These are phyloP conservation scores for Brienomyrus longianalis DNA, from an alignment of 2,113 vertebrate species.

Conservation along the genomic window DNA sequence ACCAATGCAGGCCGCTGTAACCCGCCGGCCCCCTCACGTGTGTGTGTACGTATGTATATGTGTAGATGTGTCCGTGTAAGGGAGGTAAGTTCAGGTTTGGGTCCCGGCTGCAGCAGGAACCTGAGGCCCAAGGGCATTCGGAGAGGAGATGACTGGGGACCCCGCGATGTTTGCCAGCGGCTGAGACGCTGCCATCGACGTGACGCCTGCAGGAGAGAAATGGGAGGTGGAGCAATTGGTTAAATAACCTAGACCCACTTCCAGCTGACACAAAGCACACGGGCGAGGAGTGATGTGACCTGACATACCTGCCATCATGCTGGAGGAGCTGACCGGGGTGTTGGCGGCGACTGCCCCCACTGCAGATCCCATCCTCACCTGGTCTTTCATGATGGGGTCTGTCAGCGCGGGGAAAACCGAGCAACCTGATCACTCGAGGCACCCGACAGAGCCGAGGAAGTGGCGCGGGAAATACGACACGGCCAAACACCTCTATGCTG, in stretches of 20 bases:
- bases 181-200: constrained; percentile 69
- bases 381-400: constrained; percentile 76
- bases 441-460: background rate
- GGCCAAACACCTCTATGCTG: background rate
- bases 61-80: background rate
- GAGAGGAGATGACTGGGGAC: constrained; percentile 71
- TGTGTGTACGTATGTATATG: background rate
- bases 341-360: constrained; percentile 61
- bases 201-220: constrained; percentile 55
- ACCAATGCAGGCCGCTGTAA: constrained; percentile 48
- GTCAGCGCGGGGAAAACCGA: constrained; percentile 7
- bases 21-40: constrained; percentile 17
- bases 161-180: constrained; percentile 68
- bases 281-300: background rate
- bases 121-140: constrained; percentile 69
- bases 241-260: background rate
- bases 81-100: constrained; percentile 62
- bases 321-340: constrained; percentile 75
- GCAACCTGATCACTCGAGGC: background rate
- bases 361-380: constrained; percentile 62
- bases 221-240: background rate
- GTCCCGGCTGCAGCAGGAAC: constrained; percentile 65
- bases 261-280: constrained; percentile 23
- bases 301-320: constrained; percentile 71
- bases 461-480: background rate